Evolutionary conservation across 2,888 invertebrate genomes (phyloP), one percentile per base, ranked within the genome.

Genomic region (Oscheius sp.): DNA sequence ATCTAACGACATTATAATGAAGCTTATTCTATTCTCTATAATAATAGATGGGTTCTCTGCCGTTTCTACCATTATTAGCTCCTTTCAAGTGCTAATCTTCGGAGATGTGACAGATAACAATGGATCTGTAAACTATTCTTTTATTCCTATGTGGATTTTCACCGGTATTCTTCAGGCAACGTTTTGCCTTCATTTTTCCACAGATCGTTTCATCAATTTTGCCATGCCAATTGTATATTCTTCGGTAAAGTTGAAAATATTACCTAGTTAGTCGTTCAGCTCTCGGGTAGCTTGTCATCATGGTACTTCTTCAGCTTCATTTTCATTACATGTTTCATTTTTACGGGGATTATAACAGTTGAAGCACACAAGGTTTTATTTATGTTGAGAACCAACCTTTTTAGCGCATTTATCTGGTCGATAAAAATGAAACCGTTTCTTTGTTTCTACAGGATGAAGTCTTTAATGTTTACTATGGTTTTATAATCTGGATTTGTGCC

Each of bases 161-260:
- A 44, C 44, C 17, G 59, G 44, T 24, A n/a, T 41, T 20, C 30
- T 44, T 14, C 44, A 59, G 26, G 26, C 26, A 41, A 26, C 44
- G 6, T 24, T 59, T 41, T 59, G 26, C 14, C 20, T 59, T 14
- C 24, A 59, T 20, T 59, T 59, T 20, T 24, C 59, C 8, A 28
- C 44, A n/a, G 59, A 59, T 20, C 41, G 59, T 12, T 24, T 59
- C 17, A 28, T 59, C 9, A 59, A 44, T 17, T 59, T 59, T 59
- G 41, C 59, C 22, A n/a, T 30, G 26, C 59, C 59, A 14, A 44
- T 44, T 6, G 8, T 44, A 9, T 59, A 59, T n/a, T 12, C 59
- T 2, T 22, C 41, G 41, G 59, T 59, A 59, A 41, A n/a, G n/a
- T n/a, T n/a, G n/a, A n/a, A n/a, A n/a, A 26, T 4, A 28, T 24